These are phyloP conservation scores for Ptiloglossa arizonensis DNA, from an alignment of 1,140 invertebrate genomes.

Conservation along the genomic window DNA sequence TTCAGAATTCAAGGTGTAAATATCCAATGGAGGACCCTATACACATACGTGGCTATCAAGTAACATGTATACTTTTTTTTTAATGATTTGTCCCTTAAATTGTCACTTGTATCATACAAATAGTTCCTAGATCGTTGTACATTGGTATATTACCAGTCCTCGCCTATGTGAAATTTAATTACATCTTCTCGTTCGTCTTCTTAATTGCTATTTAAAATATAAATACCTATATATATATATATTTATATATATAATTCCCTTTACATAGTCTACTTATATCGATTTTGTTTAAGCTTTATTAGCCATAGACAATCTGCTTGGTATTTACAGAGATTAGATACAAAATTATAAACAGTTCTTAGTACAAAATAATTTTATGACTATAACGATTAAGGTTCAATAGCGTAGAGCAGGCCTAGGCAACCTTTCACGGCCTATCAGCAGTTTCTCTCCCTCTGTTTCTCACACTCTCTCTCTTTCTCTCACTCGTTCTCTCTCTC, in stretches of 20 bases:
- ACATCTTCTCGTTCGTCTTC: constrained; percentile 62
- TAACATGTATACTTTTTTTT: constrained; percentile 64
- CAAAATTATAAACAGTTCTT: constrained; percentile 80
- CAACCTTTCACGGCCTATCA: constrained; percentile 62
- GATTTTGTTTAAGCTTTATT: constrained; percentile 66
- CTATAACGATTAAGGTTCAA: constrained; percentile 75
- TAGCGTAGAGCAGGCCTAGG: constrained; percentile 69
- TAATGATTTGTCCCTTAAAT: constrained; percentile 72
- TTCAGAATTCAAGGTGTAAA: constrained; percentile 21
- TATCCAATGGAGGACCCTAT: constrained; percentile 28
- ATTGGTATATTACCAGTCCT: constrained; percentile 72
- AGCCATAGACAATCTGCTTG: constrained; percentile 68
- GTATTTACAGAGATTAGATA: constrained; percentile 79
- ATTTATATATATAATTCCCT: constrained; percentile 44
- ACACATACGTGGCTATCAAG: constrained; percentile 66
- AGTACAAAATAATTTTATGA: constrained; percentile 79
- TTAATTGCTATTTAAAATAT: constrained; percentile 71
- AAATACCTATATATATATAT: constrained; percentile 56
- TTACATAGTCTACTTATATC: constrained; percentile 62
- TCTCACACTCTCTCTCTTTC: not conserved
- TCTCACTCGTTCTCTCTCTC: not conserved
- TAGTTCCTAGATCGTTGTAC: constrained; percentile 79
- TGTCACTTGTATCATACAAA: constrained; percentile 74
- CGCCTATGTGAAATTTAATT: constrained; percentile 69
- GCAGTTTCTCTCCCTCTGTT: constrained; percentile 45